Evolutionary conservation across 2,797 vertebrate genomes (phyloP).

Genomic region (Gallinago nigripennis): DNA sequence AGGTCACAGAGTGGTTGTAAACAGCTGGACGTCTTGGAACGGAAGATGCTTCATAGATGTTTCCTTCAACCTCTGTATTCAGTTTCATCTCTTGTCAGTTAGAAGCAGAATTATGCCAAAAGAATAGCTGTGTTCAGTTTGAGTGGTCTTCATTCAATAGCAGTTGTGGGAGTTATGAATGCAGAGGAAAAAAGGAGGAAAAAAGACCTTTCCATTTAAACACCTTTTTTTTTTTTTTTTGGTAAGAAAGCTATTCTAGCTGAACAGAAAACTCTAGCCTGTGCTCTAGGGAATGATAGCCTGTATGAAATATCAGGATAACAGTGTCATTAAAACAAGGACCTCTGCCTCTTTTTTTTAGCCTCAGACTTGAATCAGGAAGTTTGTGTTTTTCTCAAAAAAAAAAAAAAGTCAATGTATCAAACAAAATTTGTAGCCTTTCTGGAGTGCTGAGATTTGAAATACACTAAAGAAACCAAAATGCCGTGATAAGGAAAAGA

Average conservation of each 20-base stretch:
- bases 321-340: conserved; percentile 50
- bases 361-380: conserved; percentile 43
- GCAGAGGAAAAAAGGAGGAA: not conserved
- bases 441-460: conserved; percentile 54
- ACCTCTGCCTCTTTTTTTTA: conserved; percentile 49
- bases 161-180: not conserved
- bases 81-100: not conserved
- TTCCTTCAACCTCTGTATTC: not conserved
- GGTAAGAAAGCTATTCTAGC: not conserved
- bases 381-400: conserved; percentile 29
- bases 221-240: not conserved
- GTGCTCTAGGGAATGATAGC: conserved; percentile 42
- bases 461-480: not conserved
- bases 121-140: not conserved
- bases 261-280: conserved; percentile 18
- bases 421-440: conserved; percentile 50
- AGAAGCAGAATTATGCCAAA: not conserved
- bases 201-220: not conserved
- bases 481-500: conserved; percentile 12
- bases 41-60: not conserved
- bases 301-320: conserved; percentile 57
- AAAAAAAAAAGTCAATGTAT: conserved; percentile 40
- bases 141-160: not conserved
- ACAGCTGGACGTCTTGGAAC: not conserved
- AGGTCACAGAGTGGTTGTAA: not conserved